Evolutionary conservation across 2,888 invertebrate species (phyloP).

Genomic region (Clusia tigrina): DNA sequence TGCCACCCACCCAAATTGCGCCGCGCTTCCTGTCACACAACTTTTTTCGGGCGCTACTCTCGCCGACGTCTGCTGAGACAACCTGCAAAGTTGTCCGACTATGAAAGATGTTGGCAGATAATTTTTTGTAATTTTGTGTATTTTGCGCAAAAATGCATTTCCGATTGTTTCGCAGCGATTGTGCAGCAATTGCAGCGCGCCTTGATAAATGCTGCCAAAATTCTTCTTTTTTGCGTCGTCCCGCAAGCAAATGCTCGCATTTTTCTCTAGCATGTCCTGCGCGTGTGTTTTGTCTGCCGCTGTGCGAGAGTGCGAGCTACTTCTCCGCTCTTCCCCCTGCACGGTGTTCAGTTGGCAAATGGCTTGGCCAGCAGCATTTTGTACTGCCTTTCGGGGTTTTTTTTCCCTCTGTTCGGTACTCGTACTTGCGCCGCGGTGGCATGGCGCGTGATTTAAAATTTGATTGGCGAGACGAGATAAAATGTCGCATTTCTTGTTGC

Average conservation of each 20-base stretch:
- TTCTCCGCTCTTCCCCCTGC: too few species aligned
- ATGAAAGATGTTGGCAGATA: not conserved
- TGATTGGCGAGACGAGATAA: slow-evolving; percentile 29
- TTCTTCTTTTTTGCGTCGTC: not conserved
- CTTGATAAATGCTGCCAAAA: slow-evolving; percentile 13
- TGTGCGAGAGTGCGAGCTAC: too few species aligned
- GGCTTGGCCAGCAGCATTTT: slow-evolving; percentile 10
- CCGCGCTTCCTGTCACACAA: too few species aligned
- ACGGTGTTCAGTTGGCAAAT: not conserved
- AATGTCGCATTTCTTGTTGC: slow-evolving; percentile 8
- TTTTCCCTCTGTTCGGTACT: not conserved
- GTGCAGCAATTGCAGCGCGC: not conserved
- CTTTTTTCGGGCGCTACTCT: too few species aligned
- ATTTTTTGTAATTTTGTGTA: too few species aligned
- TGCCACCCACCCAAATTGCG: not conserved
- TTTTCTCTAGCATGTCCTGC: slow-evolving; percentile 1
- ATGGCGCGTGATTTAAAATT: slow-evolving; percentile 10
- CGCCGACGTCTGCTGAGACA: not conserved
- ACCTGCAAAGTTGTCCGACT: not conserved
- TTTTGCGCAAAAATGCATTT: not conserved
- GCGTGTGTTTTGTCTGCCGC: not conserved
- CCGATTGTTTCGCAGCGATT: not conserved
- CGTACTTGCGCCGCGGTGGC: not conserved
- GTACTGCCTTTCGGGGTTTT: not conserved
- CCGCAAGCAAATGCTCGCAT: slow-evolving; percentile 1